These are phyloP conservation scores for Lottia gigantea DNA, from an alignment of 2,888 invertebrate species.

Conservation along the genomic window DNA sequence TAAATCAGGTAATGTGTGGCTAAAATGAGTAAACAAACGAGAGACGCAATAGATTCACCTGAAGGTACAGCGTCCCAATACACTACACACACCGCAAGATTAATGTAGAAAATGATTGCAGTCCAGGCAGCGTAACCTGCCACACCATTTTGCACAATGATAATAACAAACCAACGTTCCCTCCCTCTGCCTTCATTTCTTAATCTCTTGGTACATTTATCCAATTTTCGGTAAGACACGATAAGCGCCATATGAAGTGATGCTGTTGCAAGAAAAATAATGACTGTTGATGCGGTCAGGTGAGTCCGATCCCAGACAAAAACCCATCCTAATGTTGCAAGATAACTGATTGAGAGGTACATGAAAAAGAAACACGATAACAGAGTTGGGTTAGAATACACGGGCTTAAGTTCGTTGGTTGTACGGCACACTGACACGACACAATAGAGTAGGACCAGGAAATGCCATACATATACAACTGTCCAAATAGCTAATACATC, in stretches of 20 bases:
- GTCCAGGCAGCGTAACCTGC: neutral
- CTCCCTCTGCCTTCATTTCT: neutral
- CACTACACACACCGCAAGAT: neutral
- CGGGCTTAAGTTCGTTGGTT: neutral
- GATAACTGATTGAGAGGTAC: neutral
- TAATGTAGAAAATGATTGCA: neutral
- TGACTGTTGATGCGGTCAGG: neutral
- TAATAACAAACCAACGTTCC: neutral
- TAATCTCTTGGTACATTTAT: neutral
- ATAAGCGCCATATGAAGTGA: neutral
- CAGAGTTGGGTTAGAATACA: neutral
- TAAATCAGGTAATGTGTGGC: neutral
- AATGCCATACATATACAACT: slow-evolving; percentile 4
- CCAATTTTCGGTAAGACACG: neutral
- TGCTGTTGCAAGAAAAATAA: neutral
- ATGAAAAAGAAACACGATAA: neutral
- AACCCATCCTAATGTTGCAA: neutral
- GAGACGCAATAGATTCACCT: neutral
- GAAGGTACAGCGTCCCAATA: neutral
- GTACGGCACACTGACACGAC: neutral
- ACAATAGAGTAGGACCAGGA: neutral
- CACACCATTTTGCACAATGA: slow-evolving; percentile 3
- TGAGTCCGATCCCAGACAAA: neutral
- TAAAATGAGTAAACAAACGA: neutral
- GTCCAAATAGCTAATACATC: slow-evolving; percentile 3